phyloP scores from a whole-genome alignment of 92 coral and sea anemone species.

The Siderastrea radians region DNA sequence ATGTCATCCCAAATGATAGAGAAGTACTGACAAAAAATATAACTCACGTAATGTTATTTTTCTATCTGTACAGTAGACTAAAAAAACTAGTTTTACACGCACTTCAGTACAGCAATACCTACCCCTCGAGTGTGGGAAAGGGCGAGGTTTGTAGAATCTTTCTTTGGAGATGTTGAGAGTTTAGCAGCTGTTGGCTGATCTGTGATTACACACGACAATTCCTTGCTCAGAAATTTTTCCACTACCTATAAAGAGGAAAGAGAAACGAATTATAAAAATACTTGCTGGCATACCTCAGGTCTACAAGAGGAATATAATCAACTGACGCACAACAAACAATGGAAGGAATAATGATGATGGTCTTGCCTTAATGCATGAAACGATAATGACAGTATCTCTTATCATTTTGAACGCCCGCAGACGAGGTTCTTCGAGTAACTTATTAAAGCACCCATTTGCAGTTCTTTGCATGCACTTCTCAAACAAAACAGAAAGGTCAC shows the following conservation, averaged over 20 bases:
- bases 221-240: constrained; percentile 81
- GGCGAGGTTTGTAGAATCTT: neutral
- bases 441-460: neutral
- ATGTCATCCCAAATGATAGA: too few species aligned
- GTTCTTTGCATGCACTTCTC: neutral
- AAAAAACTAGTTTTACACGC: neutral
- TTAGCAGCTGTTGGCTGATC: constrained; percentile 42
- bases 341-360: too few species aligned
- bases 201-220: constrained; percentile 84
- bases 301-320: too few species aligned
- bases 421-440: too few species aligned
- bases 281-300: neutral
- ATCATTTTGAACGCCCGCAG: too few species aligned
- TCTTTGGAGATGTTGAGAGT: constrained; percentile 10
- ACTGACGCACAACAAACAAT: too few species aligned
- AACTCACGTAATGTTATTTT: too few species aligned
- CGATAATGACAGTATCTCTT: too few species aligned
- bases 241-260: constrained; percentile 57
- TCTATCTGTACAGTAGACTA: too few species aligned
- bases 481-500: neutral
- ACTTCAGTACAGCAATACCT: neutral
- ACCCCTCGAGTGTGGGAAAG: constrained; percentile 22
- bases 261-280: neutral
- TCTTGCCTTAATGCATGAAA: too few species aligned
- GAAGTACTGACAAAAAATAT: too few species aligned